Conservation (phyloP, 2,113 vertebrate species). For the Ceyx cyanopectus region DNA sequence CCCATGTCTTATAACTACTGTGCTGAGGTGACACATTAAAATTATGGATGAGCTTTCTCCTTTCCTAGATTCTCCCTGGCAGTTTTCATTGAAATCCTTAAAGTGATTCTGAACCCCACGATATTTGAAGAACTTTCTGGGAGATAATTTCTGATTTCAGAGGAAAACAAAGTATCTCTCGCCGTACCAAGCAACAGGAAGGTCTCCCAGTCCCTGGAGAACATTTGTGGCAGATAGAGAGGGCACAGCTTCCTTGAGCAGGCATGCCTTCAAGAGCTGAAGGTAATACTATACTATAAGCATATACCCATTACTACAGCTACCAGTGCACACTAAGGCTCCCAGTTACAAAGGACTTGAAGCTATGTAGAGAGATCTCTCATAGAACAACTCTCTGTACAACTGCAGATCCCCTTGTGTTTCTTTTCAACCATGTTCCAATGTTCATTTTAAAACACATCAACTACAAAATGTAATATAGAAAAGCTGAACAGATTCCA, state of each 20-base stretch:
- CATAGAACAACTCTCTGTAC: neutral
- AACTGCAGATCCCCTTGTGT: rapidly evolving
- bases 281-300: neutral
- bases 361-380: neutral
- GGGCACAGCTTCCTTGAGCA: neutral
- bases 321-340: neutral
- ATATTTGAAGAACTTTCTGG: neutral
- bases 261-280: neutral
- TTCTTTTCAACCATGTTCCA: neutral
- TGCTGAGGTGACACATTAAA: neutral
- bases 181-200: neutral
- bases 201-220: neutral
- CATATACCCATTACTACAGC: neutral
- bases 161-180: neutral
- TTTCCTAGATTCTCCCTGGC: neutral
- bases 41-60: neutral
- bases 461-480: neutral
- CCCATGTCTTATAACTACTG: neutral
- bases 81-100: neutral
- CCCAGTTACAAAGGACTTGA: neutral
- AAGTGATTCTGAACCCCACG: neutral
- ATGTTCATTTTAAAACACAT: neutral
- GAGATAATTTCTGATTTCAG: neutral
- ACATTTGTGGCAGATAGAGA: neutral
- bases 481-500: neutral